These are phyloP conservation scores for Apaloderma vittatum DNA, from an alignment of 2,113 vertebrate species.

Conservation along the genomic window DNA sequence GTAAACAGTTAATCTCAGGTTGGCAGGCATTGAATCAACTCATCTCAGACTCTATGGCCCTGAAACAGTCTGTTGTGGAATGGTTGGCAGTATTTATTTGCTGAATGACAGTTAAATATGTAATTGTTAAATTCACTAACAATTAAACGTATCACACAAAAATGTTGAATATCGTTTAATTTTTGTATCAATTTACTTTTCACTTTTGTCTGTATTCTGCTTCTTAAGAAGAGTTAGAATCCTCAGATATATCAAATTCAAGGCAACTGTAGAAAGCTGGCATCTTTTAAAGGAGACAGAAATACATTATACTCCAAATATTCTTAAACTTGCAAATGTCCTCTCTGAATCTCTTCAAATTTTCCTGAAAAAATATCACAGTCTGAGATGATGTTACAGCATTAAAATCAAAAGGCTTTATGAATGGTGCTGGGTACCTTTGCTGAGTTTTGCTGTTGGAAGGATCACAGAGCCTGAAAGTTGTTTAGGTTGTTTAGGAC, in stretches of 20 bases:
- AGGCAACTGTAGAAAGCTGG: background rate
- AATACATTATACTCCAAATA: background rate
- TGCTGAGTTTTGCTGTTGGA: background rate
- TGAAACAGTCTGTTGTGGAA: background rate
- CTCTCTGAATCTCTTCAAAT: background rate
- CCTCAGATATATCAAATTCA: background rate
- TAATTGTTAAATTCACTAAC: conserved; percentile 27
- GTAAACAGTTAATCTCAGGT: conserved; percentile 44
- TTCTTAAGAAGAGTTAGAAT: background rate
- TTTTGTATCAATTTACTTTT: background rate
- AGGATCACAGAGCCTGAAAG: background rate
- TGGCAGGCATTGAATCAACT: conserved; percentile 22
- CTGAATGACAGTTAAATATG: conserved; percentile 34
- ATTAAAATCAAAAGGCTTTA: background rate
- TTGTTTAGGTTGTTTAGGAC: background rate
- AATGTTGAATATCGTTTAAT: background rate
- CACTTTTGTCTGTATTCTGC: background rate
- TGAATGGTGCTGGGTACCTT: background rate
- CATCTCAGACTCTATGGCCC: background rate
- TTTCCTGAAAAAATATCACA: background rate
- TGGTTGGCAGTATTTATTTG: background rate
- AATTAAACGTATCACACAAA: background rate
- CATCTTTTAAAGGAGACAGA: background rate
- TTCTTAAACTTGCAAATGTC: background rate
- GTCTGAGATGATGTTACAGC: background rate